Evolutionary conservation across 2,888 invertebrate species (phyloP).

Genomic region (Stenotaenia linearis): DNA sequence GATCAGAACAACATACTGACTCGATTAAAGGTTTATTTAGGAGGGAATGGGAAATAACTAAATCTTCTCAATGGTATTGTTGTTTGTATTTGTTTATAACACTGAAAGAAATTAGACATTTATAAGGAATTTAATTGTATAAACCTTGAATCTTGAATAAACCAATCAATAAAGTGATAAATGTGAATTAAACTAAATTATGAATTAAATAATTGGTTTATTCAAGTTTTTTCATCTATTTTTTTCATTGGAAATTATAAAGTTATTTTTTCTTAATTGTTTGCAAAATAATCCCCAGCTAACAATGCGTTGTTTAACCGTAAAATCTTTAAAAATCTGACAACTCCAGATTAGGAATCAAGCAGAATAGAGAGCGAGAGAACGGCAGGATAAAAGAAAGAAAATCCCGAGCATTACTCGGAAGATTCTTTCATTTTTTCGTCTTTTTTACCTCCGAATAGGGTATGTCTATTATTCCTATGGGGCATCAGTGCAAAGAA

Average conservation of each 20-base stretch:
- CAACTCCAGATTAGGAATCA: neutral
- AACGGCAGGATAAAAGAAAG: neutral
- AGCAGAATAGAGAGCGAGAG: neutral
- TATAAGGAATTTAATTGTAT: too few relatives aligned
- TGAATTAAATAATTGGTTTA: too few relatives aligned
- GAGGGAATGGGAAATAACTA: neutral
- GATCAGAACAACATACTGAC: neutral
- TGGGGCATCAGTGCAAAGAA: conserved; percentile 14
- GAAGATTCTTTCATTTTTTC: neutral
- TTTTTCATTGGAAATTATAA: too few relatives aligned
- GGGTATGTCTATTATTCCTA: conserved; percentile 14
- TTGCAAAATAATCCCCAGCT: neutral
- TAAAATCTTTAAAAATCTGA: neutral
- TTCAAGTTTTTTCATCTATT: too few relatives aligned
- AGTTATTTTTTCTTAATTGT: neutral
- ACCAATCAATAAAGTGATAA: too few relatives aligned
- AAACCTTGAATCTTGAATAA: too few relatives aligned
- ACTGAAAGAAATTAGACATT: too few relatives aligned
- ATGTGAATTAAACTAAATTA: too few relatives aligned
- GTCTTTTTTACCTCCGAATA: neutral
- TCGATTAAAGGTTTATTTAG: neutral
- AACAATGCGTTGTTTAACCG: neutral
- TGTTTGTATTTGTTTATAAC: too few relatives aligned
- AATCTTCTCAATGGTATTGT: too few relatives aligned
- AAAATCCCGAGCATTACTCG: conserved; percentile 1